These are phyloP conservation scores for Montifringilla adamsi DNA, from an alignment of 2,113 vertebrate genomes.

Conservation along the genomic window DNA sequence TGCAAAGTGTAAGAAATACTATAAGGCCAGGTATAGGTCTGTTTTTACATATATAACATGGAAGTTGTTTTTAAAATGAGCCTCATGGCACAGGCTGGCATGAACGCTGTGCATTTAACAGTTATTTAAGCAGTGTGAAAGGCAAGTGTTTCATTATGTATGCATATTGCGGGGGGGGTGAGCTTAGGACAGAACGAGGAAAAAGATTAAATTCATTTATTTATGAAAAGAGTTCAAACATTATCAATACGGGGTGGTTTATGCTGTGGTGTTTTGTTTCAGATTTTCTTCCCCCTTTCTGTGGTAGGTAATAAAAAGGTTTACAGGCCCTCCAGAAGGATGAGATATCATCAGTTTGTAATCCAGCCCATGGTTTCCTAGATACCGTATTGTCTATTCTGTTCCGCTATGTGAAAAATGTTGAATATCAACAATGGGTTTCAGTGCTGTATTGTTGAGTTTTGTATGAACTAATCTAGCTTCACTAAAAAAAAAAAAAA, in stretches of 20 bases:
- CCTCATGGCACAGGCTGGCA: not conserved
- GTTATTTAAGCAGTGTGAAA: constrained; percentile 28
- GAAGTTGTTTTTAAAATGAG: not conserved
- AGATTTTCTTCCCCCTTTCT: constrained; percentile 73
- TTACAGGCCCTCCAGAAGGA: constrained; percentile 92
- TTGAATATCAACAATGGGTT: constrained; percentile 99
- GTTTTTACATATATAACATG: not conserved
- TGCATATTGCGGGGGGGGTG: not conserved
- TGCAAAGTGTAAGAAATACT: not conserved
- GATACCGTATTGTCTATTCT: constrained; percentile 99
- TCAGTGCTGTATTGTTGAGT: constrained; percentile 99
- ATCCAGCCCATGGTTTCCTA: constrained; percentile 98
- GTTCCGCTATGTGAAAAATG: constrained; percentile 99
- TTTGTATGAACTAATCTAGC: constrained; percentile 99
- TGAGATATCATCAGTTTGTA: constrained; percentile 97
- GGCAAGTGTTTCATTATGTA: constrained; percentile 1
- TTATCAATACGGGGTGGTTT: constrained; percentile 83
- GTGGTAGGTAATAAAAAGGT: constrained; percentile 88
- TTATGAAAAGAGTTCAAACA: constrained; percentile 73
- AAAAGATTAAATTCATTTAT: constrained; percentile 71
- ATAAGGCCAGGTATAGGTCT: not conserved
- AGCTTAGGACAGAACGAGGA: constrained; percentile 50
- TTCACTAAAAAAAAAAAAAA: constrained; percentile 87
- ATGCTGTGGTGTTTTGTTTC: constrained; percentile 61
- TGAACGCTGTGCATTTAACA: not conserved